phyloP scores from a whole-genome alignment of 2,797 vertebrate genomes.

The Sphenodon punctatus region DNA sequence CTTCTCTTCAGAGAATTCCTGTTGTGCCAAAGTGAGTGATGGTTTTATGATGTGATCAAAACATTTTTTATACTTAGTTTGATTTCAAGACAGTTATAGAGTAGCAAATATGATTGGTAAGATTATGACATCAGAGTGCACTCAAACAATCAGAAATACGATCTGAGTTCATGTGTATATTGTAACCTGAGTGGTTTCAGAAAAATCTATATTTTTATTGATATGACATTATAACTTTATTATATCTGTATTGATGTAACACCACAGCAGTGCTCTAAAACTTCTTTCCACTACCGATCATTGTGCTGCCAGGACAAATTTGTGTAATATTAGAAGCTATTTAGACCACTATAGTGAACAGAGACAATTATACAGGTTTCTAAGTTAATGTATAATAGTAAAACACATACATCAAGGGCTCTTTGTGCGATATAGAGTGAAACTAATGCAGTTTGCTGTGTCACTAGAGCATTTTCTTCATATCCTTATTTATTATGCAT shows the following conservation, averaged over 20 bases:
- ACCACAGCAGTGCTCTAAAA: not conserved
- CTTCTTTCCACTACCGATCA: conserved; percentile 6
- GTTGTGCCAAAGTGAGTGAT: not conserved
- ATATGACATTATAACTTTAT: conserved; percentile 52
- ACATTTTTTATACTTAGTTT: not conserved
- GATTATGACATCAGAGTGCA: not conserved
- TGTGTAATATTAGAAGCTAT: conserved; percentile 48
- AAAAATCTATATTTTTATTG: conserved; percentile 57
- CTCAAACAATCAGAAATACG: conserved; percentile 36
- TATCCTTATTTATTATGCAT: not conserved
- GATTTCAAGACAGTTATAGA: conserved; percentile 9
- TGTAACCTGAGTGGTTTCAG: conserved; percentile 39
- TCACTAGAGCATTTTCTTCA: not conserved
- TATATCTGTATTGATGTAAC: conserved; percentile 18
- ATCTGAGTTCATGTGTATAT: conserved; percentile 40
- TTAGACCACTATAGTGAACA: conserved; percentile 24
- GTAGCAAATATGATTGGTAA: not conserved
- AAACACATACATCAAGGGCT: not conserved
- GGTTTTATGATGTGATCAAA: conserved; percentile 2
- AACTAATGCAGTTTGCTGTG: not conserved
- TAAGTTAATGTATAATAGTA: conserved; percentile 19
- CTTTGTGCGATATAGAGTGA: not conserved
- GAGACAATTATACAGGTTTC: conserved; percentile 13
- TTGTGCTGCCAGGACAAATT: conserved; percentile 36
- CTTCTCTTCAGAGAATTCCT: not conserved